Evolutionary conservation across 2,888 invertebrate genomes (phyloP), one percentile per base, ranked within the genome.

Genomic region (Ramazzottius varieornatus): DNA sequence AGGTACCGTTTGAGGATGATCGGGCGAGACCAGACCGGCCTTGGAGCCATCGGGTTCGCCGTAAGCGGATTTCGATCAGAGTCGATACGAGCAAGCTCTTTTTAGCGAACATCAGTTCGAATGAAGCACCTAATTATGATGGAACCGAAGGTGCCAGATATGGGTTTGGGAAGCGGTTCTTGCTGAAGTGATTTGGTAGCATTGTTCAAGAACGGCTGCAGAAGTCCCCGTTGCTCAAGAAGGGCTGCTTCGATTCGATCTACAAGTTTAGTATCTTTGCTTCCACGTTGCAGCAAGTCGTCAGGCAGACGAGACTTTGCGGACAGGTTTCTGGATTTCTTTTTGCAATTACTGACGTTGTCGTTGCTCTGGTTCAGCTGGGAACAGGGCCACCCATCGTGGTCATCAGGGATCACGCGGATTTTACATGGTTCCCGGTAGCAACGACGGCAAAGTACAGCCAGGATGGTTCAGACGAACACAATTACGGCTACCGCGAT

Each of bases 171-270:
- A 29, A 29, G 16, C 54, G 54, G 29, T 29, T 54, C 29, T 29
- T 54, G 4, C n/a, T 29, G n/a, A 4, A 16, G 29, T 24, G 4
- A 29, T 4, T 24, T n/a, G 24, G 4, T 24, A 24, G 24, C 8
- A 20, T 13, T 20, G 40, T 40, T 8, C 54, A 8, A n/a, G 8
- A 24, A 4, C 24, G 16, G 20, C 40, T 40, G n/a, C n/a, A n/a
- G n/a, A n/a, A n/a, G n/a, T n/a, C n/a, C n/a, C n/a, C n/a, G 29
- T 29, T 29, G 20, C 78, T 92, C 91, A 65, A 92, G 80, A 75
- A 91, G 91, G 78, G 92, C 92, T 33, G 88, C 89, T 63, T 91
- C 91, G 67, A 90, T 90, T 69, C 91, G 91, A 78, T 92, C 78
- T 86, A 86, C 68, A 86, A 76, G 74, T 90, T 89, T 74, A 87